A percentile compares a stretch with the other conserved stretches of the same genome.
phyloP scores from a whole-genome alignment of 2,113 vertebrate species.

The Hypanus sabinus region DNA sequence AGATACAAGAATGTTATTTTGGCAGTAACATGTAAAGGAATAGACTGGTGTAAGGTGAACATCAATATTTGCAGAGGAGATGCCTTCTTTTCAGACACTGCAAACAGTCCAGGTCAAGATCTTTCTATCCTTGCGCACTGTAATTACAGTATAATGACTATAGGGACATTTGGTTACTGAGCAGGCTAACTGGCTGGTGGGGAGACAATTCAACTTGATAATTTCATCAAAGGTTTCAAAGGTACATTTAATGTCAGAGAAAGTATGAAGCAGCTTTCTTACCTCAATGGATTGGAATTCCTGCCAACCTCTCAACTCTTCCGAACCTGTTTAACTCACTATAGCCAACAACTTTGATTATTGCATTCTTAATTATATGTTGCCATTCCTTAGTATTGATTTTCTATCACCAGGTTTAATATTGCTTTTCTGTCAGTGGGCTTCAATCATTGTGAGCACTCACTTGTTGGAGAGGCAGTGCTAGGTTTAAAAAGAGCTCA shows the following conservation, averaged over 20 bases:
- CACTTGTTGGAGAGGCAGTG: no score
- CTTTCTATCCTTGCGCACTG: slow-evolving; percentile 39
- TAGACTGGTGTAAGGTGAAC: slow-evolving; percentile 41
- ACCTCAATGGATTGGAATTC: slow-evolving; percentile 52
- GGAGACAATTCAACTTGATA: slow-evolving; percentile 39
- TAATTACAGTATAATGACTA: slow-evolving; percentile 41
- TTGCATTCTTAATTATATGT: no score
- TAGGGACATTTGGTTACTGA: slow-evolving; percentile 41
- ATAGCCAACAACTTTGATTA: no score
- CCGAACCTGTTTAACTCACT: not conserved
- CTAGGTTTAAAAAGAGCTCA: no score
- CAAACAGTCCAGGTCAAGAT: slow-evolving; percentile 6
- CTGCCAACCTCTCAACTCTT: slow-evolving; percentile 46
- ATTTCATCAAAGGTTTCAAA: not conserved
- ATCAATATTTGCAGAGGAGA: slow-evolving; percentile 14
- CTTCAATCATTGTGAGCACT: no score
- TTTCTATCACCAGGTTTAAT: no score
- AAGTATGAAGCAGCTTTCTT: slow-evolving; percentile 41
- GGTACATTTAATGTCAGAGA: no score
- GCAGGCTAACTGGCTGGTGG: slow-evolving; percentile 38
- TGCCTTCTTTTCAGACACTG: not conserved
- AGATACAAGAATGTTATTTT: slow-evolving; percentile 40
- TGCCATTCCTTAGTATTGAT: no score
- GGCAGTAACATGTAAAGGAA: slow-evolving; percentile 41
- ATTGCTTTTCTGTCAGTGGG: no score